Evolutionary conservation across 1,140 invertebrate genomes (phyloP), one percentile per base, ranked within the genome.

Genomic region (Eriocheir sinensis): DNA sequence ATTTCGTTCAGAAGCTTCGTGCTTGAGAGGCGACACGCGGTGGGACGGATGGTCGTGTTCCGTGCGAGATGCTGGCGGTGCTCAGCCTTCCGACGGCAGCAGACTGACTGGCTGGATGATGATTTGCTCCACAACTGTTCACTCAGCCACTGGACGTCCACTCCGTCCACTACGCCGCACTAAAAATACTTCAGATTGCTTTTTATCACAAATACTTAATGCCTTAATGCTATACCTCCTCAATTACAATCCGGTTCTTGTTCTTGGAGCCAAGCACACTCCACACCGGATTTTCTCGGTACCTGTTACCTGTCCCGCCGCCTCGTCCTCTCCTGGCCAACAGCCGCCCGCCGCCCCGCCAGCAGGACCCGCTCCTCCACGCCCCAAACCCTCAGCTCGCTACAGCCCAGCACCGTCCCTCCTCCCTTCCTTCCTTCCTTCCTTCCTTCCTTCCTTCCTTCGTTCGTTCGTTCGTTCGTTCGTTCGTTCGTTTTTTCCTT

Each of bases 231-330:
- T 93, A 93, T 79, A 88, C n/a, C 92, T 27, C 34, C 92, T 72
- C 92, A 53, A 93, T 93, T 93, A 93, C 88, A 53, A 89, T 53
- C 92, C 48, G 92, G 85, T 93, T 93, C 83, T 93, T 93, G 83
- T 89, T 93, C 92, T 93, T 83, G 32, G 34, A 30, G 3, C 32
- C 60, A 27, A 36, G 81, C 92, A 48, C 92, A 85, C 44, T 85
- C 83, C 80, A 48, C 91, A 40, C 34, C 80, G 27, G 91, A 34
- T 34, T 60, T 34, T 30, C 89, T 34, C 48, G n/a, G n/a, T 3
- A 48, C 89, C 32, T 60, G 41, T 48, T 89, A 21, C 40, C 44
- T 44, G 41, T 6, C n/a, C 12, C 30, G 40, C 89, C 30, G 27
- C 40, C 89, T 44, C 6, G 12, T 17, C 85, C 32, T 86, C 3